A percentile compares a stretch with the other conserved stretches of the same genome.
Evolutionary conservation across 2,113 vertebrate species (phyloP).

Genomic region (Rhinolophus sinicus): DNA sequence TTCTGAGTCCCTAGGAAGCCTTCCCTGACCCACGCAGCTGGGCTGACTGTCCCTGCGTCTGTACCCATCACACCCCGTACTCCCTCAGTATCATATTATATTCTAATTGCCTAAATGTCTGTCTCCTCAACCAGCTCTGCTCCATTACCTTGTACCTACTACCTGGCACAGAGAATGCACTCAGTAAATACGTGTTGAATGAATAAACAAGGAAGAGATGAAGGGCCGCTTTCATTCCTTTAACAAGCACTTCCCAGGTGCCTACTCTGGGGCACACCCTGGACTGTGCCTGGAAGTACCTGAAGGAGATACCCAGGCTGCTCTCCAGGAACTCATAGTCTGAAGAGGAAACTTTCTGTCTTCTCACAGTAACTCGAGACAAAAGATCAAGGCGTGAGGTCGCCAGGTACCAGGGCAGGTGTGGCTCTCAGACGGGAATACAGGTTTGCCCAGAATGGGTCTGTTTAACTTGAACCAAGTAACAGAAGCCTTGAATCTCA

Average conservation of each 20-base stretch:
- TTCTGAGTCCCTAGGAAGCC: not conserved
- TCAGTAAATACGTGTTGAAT: not conserved
- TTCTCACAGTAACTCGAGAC: not conserved
- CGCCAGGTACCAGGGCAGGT: not conserved
- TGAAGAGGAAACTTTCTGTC: not conserved
- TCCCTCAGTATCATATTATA: not conserved
- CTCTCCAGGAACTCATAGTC: not conserved
- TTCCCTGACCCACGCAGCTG: not conserved
- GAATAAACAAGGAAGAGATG: not conserved
- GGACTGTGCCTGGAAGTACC: not conserved
- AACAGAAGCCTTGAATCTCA: not conserved
- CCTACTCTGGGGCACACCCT: not conserved
- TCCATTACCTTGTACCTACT: not conserved
- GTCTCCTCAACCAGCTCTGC: not conserved
- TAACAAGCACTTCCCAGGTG: not conserved
- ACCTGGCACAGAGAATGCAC: not conserved
- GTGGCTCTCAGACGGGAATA: not conserved
- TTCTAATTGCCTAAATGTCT: not conserved
- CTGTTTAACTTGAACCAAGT: constrained; percentile 34
- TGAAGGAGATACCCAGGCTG: not conserved
- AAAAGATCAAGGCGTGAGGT: not conserved
- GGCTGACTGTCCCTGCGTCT: not conserved
- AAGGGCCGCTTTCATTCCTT: not conserved
- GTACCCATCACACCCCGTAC: not conserved
- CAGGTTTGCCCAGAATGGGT: not conserved